A percentile compares a stretch with the other conserved stretches of the same genome.
Conservation (phyloP, 2,797 vertebrate species). For the Bovichtus variegatus region DNA sequence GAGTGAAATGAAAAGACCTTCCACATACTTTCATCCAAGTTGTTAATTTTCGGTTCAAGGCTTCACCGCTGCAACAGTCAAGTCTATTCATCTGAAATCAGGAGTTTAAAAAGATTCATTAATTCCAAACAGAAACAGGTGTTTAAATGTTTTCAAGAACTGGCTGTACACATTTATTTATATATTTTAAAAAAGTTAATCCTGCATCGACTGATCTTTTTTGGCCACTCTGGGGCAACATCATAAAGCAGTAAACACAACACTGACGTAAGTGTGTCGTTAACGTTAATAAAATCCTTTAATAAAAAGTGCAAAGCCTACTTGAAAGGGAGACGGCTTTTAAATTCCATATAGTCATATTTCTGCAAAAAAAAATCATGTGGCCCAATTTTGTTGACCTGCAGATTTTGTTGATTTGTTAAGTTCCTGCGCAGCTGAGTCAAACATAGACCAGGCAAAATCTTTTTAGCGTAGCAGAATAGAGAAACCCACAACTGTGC, state of each 20-base stretch:
- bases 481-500: no score
- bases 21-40: constrained; percentile 1
- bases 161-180: background rate
- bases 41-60: constrained; percentile 4
- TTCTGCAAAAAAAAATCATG: no score
- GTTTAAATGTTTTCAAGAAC: background rate
- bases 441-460: no score
- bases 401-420: no score
- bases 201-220: background rate
- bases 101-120: background rate
- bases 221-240: background rate
- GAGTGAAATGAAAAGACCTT: constrained; percentile 57
- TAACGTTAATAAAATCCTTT: no score
- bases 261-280: background rate
- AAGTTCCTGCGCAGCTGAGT: no score
- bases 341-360: no score
- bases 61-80: constrained; percentile 6
- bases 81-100: constrained; percentile 15
- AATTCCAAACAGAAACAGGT: background rate
- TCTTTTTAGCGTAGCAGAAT: no score
- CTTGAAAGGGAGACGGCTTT: no score
- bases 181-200: background rate
- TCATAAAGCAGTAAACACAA: background rate
- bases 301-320: no score
- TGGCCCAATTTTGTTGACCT: no score